These are phyloP conservation scores for Cervus canadensis DNA, from an alignment of 2,113 vertebrate genomes.

Conservation along the genomic window DNA sequence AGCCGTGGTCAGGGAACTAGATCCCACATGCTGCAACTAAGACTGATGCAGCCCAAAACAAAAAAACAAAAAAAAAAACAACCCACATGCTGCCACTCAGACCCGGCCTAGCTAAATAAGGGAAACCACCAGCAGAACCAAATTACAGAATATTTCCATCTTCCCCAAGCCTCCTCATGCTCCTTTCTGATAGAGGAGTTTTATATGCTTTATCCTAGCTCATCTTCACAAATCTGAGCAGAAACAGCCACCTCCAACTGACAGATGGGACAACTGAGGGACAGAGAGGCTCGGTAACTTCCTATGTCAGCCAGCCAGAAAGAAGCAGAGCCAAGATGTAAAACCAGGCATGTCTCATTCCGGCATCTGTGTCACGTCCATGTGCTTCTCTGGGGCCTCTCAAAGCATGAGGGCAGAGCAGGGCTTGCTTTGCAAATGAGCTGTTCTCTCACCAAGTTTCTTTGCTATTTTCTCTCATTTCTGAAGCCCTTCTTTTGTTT, in stretches of 20 bases:
- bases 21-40: background rate
- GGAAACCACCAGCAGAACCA: background rate
- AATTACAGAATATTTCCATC: background rate
- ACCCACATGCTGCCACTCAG: background rate
- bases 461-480: background rate
- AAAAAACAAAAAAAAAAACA: background rate
- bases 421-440: background rate
- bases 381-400: background rate
- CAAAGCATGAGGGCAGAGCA: accelerated
- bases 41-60: background rate
- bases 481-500: slow-evolving; percentile 21
- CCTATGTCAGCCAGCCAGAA: background rate
- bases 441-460: background rate
- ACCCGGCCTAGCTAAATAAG: background rate
- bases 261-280: background rate
- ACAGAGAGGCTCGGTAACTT: background rate
- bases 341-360: background rate
- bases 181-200: background rate
- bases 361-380: accelerated
- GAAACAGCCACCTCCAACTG: background rate
- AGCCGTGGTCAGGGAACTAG: background rate
- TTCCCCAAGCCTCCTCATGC: background rate
- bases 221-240: background rate
- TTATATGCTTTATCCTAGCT: background rate
- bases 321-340: background rate